Evolutionary conservation across 2,888 invertebrate genomes (phyloP), one percentile per base, ranked within the genome.

Genomic region (Drosophila eohydei): DNA sequence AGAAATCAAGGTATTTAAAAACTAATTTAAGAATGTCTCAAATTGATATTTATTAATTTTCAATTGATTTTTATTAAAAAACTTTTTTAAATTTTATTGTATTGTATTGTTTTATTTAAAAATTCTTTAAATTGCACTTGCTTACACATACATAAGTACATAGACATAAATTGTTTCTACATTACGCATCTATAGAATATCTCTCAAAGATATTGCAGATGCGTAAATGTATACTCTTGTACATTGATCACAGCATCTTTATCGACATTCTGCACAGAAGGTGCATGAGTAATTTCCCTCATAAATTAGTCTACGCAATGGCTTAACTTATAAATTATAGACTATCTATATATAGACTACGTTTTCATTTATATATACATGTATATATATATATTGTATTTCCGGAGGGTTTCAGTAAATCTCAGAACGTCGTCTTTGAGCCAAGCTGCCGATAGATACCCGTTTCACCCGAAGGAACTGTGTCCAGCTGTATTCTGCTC

Each of bases 231-330:
- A 64, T 70, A 77, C 64, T 80, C 72, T 81, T 78, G 72, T 88
- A 81, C 80, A 74, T 80, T 85, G 85, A 91, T 91, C 92, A 91
- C 91, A 91, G 91, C 89, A 89, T 90, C 90, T 91, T 91, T 90
- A 82, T 90, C 81, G 85, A 82, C 83, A 75, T 83, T 57, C 72
- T 74, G 74, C 70, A 74, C 64, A 28, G 69, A 76, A 61, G 68
- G 63, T 64, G 74, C 34, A 65, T 65, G 46, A 50, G 59, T 55
- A 54, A 65, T 61, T 82, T 64, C 44, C 50, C 67, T 73, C 67
- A 71, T 64, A 63, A 68, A 80, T 75, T 84, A 58, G 59, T 59
- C 77, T 89, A 80, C 38, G 66, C 57, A 70, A 80, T 65, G 66
- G 68, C 88, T 87, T 87, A 90, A 67, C 64, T 73, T 81, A 81